Base-by-base conservation (phyloP, 2,113 vertebrate genomes). In the Tragelaphus strepsiceros region DNA sequence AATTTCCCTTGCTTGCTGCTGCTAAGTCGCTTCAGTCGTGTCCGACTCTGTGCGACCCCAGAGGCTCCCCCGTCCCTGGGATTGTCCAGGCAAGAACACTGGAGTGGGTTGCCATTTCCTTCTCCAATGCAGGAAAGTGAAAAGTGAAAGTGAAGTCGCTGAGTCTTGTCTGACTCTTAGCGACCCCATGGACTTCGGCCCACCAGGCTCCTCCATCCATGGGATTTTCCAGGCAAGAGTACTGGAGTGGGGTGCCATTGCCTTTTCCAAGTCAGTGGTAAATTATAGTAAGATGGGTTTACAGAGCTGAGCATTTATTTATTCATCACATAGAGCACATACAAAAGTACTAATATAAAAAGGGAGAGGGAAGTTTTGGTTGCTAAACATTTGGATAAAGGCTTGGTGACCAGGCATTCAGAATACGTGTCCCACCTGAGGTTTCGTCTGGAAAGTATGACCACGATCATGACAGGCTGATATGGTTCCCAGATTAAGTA, bases 271-370 rank as follows among this genome's bases (percentile, higher is more conserved):
- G 30, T 62, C 24, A 35, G 43, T 53, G 53, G 82, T 59, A 32
- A 32, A 46, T 59, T 22, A 89, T 62, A 86, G 51, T 39, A 53
- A 49, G 46, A 62, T 51, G 21, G 12, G 10, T 39, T 92, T 89
- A 54, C 3, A 67, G 84, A 97, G 15, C 43, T 78, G 56, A 87
- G 10, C 62, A 88, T 39, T 88, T 94, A 91, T 32, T 88, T 91
- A 35, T n/a, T 71, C n/a, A 84, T 13, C 8, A 67, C 43, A 19
- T 4, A 64, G 19, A 22, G 14, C 43, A 64, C 30, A 39, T 10
- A 59, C 21, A n/a, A 49, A 82, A 28, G 4, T 64, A 86, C 7
- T 83, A 53, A n/a, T 58, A 12, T 46, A 17, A 24, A 56, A 84
- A 24, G 39, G 32, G 46, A n/a, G 8, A 24, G 56, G 15, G 19